Conservation (phyloP, 2,113 vertebrate genomes). For the Rousettus leschenaultii region DNA sequence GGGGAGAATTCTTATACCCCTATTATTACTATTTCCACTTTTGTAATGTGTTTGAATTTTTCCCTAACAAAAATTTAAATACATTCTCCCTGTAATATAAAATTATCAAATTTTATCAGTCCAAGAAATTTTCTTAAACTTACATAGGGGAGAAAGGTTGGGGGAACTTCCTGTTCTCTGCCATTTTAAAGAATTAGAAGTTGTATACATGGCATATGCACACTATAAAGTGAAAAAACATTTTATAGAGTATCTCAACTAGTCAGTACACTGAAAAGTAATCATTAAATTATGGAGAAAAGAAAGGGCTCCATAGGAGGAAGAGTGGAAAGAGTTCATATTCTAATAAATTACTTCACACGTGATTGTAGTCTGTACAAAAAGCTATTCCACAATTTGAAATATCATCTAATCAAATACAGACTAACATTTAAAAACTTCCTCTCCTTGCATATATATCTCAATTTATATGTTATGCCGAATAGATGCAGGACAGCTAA, state of each 20-base stretch:
- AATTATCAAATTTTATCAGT: neutral
- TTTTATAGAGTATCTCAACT: neutral
- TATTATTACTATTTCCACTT: neutral
- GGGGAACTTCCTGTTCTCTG: neutral
- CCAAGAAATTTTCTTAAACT: neutral
- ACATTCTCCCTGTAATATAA: neutral
- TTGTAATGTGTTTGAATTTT: neutral
- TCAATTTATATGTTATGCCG: neutral
- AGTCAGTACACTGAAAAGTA: neutral
- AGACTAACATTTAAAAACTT: neutral
- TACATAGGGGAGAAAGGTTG: neutral
- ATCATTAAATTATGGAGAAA: neutral
- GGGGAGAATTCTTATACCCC: neutral
- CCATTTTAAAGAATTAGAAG: conserved; percentile 25
- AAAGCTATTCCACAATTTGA: neutral
- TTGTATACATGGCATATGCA: neutral
- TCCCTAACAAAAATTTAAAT: neutral
- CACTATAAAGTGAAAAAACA: conserved; percentile 31
- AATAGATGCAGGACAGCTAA: neutral
- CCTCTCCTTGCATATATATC: neutral
- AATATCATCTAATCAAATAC: neutral
- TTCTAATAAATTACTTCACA: neutral
- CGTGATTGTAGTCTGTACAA: neutral
- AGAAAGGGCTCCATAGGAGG: neutral
- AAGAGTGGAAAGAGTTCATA: neutral